Evolutionary conservation across 2,888 invertebrate genomes (phyloP).

Genomic region (Drymonia ruficornis): DNA sequence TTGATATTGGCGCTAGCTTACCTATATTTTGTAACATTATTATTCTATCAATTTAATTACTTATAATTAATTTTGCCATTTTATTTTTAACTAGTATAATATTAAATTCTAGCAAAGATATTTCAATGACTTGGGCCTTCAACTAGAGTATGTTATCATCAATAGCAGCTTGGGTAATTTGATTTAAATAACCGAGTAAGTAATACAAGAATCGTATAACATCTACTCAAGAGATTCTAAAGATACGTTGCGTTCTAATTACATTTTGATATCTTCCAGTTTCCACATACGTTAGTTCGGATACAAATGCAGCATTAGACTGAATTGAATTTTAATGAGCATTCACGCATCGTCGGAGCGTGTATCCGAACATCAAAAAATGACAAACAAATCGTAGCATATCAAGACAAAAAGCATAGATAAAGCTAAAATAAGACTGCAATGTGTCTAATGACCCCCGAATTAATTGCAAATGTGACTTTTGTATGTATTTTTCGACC

Average conservation of each 20-base stretch:
- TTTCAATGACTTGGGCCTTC: too few species aligned
- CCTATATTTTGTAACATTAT: too few species aligned
- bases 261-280: constrained; percentile 40
- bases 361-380: constrained; percentile 21
- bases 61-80: too few species aligned
- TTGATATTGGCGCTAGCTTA: too few species aligned
- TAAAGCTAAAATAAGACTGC: constrained; percentile 9
- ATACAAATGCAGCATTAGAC: constrained; percentile 30
- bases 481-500: constrained; percentile 9
- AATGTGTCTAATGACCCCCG: constrained; percentile 6
- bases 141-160: too few species aligned
- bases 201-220: background rate
- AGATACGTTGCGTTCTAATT: constrained; percentile 26
- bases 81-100: too few species aligned
- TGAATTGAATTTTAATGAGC: constrained; percentile 45
- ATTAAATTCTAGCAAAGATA: too few species aligned
- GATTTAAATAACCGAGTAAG: background rate
- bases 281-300: constrained; percentile 19
- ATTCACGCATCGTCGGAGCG: constrained; percentile 14
- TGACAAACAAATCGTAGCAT: background rate
- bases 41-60: too few species aligned
- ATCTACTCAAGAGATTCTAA: background rate
- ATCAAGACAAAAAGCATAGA: constrained; percentile 9
- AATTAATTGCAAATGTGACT: constrained; percentile 18
- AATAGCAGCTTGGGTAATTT: too few species aligned